These are phyloP conservation scores for Lepidostoma basale DNA, from an alignment of 1,140 invertebrate species.

Conservation along the genomic window DNA sequence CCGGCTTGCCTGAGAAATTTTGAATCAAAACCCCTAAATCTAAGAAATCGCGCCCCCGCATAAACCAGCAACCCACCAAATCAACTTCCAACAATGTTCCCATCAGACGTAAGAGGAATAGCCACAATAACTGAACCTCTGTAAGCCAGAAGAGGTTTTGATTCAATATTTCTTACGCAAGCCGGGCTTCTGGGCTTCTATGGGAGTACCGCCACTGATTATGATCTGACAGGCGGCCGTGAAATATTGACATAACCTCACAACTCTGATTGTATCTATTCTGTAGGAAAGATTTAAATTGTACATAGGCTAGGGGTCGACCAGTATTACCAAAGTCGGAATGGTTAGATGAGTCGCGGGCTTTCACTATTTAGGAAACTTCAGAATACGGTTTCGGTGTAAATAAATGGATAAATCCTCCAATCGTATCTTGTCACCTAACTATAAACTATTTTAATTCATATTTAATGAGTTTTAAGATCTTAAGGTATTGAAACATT, in stretches of 20 bases:
- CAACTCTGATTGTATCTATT: conserved; percentile 21
- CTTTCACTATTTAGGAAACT: conserved; percentile 24
- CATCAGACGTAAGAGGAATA: too few species aligned
- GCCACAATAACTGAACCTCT: too few species aligned
- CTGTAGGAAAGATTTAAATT: conserved; percentile 14
- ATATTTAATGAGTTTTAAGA: neutral
- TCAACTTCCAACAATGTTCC: too few species aligned
- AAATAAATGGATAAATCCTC: conserved; percentile 8
- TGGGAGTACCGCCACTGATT: too few species aligned
- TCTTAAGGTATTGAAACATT: conserved; percentile 11
- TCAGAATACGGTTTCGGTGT: conserved; percentile 18
- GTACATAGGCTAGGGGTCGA: neutral
- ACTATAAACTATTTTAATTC: neutral
- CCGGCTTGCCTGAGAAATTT: too few species aligned
- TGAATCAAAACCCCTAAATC: too few species aligned
- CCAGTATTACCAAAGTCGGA: neutral
- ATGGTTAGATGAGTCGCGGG: neutral
- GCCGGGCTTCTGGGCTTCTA: too few species aligned
- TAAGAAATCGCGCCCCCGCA: too few species aligned
- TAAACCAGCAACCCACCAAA: too few species aligned
- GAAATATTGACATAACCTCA: too few species aligned
- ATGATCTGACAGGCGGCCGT: neutral
- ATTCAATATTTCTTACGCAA: too few species aligned
- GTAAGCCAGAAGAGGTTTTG: too few species aligned
- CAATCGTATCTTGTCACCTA: neutral